Base-by-base conservation (phyloP, 2,113 vertebrate species). In the Neopipo cinnamomea region DNA sequence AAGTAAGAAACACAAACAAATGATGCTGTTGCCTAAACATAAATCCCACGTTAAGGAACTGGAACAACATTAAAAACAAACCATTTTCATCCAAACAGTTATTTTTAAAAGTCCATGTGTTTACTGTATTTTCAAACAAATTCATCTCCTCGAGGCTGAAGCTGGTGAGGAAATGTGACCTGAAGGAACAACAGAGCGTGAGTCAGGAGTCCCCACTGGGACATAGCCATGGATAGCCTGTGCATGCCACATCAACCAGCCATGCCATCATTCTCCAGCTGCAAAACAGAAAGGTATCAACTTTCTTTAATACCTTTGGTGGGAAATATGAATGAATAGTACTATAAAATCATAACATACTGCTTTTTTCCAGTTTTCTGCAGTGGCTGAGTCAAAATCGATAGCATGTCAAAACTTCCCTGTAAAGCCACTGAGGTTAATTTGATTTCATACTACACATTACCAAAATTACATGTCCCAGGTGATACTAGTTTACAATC, bases 1-100 rank as follows among this genome's bases (percentile, higher is more conserved):
- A 78, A 93, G 80, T 61, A 87, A 72, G 63, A 87, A 90, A 88
- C 46, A 95, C 78, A 97, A 96, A 97, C 83, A 94, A 91, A 94
- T 39, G 42, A 93, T 81, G 56, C 15, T 49, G 49, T 75, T 96
- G 70, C 90, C 92, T 76, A 91, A 96, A 72, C 59, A 85, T 30
- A 93, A 88, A 85, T 71, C 77, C 27, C 27, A 74, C 0, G 33
- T 68, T 89, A 86, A 96, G 49, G 76, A 96, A 93, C 73, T 78
- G 59, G 86, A 95, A 94, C 87, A 44, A 27, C 35, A 92, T 86
- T 80, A 87, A 97, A 94, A 87, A 50, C 81, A 96, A 96, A 84
- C 81, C 37, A 72, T 68, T 90, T 85, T 75, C 83, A 93, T 95
- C 78, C 71, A 95, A 95, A 89, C 93, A 94, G 53, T 91, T 90